phyloP scores from a whole-genome alignment of 2,113 vertebrate genomes.

The Phalacrocorax carbo region DNA sequence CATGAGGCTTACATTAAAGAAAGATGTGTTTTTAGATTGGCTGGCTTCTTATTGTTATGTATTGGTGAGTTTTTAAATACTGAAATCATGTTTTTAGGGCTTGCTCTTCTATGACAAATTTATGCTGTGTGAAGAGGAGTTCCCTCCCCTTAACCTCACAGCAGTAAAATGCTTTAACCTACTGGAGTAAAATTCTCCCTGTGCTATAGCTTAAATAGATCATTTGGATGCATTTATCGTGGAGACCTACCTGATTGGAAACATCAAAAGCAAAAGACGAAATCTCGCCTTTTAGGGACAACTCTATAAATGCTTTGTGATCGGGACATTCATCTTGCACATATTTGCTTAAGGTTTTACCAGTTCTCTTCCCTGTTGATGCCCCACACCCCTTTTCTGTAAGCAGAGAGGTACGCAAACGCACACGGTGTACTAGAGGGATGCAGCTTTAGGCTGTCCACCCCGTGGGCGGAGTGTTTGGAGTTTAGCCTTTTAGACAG shows the following conservation, averaged over 20 bases:
- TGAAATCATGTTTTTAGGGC: not conserved
- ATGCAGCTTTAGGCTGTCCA: not conserved
- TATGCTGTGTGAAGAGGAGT: not conserved
- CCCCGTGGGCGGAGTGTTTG: not conserved
- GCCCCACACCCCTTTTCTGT: not conserved
- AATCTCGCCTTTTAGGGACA: not conserved
- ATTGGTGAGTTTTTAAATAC: not conserved
- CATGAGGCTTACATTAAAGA: not conserved
- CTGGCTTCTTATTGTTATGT: not conserved
- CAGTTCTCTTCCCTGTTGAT: not conserved
- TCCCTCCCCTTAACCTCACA: not conserved
- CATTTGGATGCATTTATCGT: not conserved
- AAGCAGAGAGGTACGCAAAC: accelerated
- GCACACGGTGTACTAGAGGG: not conserved
- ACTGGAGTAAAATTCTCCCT: not conserved
- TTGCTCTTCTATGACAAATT: not conserved
- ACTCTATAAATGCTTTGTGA: not conserved
- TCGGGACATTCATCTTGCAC: not conserved
- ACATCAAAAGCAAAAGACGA: not conserved
- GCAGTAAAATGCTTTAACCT: not conserved
- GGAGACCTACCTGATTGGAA: not conserved
- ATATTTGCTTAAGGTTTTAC: not conserved
- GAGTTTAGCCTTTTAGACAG: not conserved
- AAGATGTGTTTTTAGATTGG: not conserved
- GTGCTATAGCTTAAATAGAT: not conserved